phyloP scores from a whole-genome alignment of 2,113 vertebrate species.

The Acrocephalus arundinaceus region DNA sequence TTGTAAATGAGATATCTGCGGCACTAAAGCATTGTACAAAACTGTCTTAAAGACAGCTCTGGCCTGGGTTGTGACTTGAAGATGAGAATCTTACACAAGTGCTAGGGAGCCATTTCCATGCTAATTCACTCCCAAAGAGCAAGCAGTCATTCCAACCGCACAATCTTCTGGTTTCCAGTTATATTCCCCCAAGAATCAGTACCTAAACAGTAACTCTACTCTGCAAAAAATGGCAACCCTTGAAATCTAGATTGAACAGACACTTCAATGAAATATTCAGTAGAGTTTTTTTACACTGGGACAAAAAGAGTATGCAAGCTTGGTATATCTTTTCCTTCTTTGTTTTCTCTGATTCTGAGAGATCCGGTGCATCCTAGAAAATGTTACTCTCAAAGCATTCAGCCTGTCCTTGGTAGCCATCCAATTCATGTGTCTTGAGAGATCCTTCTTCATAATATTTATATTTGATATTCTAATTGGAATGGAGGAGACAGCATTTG shows the following conservation, averaged over 20 bases:
- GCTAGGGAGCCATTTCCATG: not conserved
- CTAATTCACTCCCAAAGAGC: not conserved
- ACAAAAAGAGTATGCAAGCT: not conserved
- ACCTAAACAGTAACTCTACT: not conserved
- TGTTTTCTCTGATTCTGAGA: not conserved
- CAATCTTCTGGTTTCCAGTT: not conserved
- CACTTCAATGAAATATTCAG: not conserved
- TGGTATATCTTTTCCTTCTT: not conserved
- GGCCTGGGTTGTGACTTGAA: not conserved
- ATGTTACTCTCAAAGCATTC: not conserved
- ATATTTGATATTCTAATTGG: constrained; percentile 23
- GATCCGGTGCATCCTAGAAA: not conserved
- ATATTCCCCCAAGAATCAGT: not conserved
- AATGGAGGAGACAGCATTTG: constrained; percentile 1
- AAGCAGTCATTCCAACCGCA: not conserved
- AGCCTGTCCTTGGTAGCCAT: not conserved
- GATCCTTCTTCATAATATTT: constrained; percentile 20
- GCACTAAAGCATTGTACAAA: not conserved
- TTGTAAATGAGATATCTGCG: not conserved
- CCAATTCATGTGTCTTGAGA: not conserved
- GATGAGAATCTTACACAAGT: not conserved
- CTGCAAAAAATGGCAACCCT: not conserved
- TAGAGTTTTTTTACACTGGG: not conserved
- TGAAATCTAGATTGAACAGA: not conserved
- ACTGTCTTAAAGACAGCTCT: not conserved